These are phyloP conservation scores for Papilio aristodemus DNA, from an alignment of 1,140 invertebrate genomes.

Conservation along the genomic window DNA sequence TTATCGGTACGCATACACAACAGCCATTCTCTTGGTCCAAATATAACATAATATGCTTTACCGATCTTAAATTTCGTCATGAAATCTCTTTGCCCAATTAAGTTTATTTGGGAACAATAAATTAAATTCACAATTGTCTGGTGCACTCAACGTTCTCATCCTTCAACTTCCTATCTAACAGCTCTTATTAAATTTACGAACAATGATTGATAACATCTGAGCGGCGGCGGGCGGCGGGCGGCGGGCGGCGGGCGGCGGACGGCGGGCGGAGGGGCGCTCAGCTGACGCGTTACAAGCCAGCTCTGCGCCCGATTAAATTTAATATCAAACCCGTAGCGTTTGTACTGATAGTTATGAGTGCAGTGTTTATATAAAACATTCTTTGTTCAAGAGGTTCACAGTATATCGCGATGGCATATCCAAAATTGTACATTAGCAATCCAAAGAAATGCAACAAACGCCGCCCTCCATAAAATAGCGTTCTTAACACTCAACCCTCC, in stretches of 20 bases:
- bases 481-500: slow-evolving; percentile 40
- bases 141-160: slow-evolving; percentile 49
- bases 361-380: not conserved
- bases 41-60: too few species aligned
- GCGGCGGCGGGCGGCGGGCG: slow-evolving; percentile 33
- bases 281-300: slow-evolving; percentile 40
- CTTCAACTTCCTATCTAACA: slow-evolving; percentile 51
- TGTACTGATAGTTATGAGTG: not conserved
- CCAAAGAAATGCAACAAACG: slow-evolving; percentile 45
- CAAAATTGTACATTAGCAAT: slow-evolving; percentile 29
- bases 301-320: not conserved
- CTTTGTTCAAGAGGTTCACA: not conserved
- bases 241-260: too few species aligned
- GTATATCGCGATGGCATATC: not conserved
- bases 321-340: not conserved
- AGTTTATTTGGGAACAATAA: slow-evolving; percentile 34
- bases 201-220: slow-evolving; percentile 59
- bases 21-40: too few species aligned
- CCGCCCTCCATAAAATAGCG: slow-evolving; percentile 49
- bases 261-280: slow-evolving; percentile 42
- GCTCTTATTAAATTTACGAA: slow-evolving; percentile 64
- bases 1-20: too few species aligned
- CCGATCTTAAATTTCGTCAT: too few species aligned
- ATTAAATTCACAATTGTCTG: slow-evolving; percentile 42
- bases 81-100: slow-evolving; percentile 11